Evolutionary conservation across 2,113 vertebrate species (phyloP).

Genomic region (Toxotes chatareus): DNA sequence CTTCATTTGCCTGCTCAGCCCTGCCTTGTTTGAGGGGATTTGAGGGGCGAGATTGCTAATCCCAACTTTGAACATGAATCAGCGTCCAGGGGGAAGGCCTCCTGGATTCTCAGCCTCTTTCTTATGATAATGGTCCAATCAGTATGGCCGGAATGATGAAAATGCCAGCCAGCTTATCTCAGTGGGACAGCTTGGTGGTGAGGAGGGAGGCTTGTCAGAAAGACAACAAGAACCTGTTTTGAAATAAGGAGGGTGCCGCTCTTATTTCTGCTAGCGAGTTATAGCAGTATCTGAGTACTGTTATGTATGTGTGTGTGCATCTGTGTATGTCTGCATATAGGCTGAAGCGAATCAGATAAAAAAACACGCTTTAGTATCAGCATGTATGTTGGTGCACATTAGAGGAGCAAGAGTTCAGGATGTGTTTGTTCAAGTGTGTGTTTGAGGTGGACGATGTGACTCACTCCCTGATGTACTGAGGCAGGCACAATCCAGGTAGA

Average conservation of each 20-base stretch:
- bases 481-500: too few species aligned
- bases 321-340: neutral
- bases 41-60: constrained; percentile 92
- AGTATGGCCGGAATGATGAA: constrained; percentile 83
- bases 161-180: constrained; percentile 95
- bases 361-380: neutral
- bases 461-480: too few species aligned
- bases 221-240: constrained; percentile 74
- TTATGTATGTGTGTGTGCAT: neutral
- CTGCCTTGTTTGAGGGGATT: constrained; percentile 96
- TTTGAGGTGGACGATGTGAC: too few species aligned
- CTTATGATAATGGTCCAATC: constrained; percentile 93
- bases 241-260: constrained; percentile 53
- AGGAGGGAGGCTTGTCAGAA: constrained; percentile 64
- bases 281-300: constrained; percentile 24
- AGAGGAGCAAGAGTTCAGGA: neutral
- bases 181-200: constrained; percentile 82
- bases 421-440: neutral
- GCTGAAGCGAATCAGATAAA: constrained; percentile 17
- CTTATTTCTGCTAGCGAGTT: constrained; percentile 33
- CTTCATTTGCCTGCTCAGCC: constrained; percentile 85
- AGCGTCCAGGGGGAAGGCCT: constrained; percentile 82
- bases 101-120: constrained; percentile 90
- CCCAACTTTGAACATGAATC: constrained; percentile 97
- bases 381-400: neutral